Evolutionary conservation across 2,113 vertebrate genomes (phyloP).

Genomic region (Corythaeola cristata): DNA sequence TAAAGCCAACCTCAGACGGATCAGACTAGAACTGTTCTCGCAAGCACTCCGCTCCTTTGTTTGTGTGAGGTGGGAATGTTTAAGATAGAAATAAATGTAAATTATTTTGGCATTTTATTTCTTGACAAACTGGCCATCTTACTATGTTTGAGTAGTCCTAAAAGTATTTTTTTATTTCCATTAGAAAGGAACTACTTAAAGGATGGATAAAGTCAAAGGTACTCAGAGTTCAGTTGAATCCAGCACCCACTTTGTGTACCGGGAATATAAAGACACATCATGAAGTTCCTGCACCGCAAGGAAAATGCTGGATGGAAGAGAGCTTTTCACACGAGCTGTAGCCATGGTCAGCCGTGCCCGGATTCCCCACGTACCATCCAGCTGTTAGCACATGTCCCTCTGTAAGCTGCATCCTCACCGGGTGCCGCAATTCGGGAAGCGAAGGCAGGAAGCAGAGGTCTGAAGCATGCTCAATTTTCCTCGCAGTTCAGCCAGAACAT

Average conservation of each 20-base stretch:
- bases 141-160: neutral
- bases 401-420: neutral
- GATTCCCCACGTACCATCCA: fast-evolving
- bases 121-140: neutral
- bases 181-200: neutral
- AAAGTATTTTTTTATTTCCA: neutral
- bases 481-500: fast-evolving
- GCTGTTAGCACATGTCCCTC: neutral
- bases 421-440: fast-evolving
- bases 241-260: fast-evolving
- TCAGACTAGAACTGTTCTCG: neutral
- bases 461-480: fast-evolving
- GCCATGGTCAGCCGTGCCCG: neutral
- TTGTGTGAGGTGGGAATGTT: neutral
- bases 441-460: fast-evolving
- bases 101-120: neutral
- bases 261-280: fast-evolving
- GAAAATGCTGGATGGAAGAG: fast-evolving
- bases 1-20: too few species aligned
- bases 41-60: neutral
- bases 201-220: fast-evolving
- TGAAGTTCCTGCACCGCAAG: fast-evolving
- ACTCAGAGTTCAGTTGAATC: fast-evolving
- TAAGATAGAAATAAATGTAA: neutral
- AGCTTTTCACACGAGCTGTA: neutral